A percentile compares a stretch with the other conserved stretches of the same genome.
Conservation (phyloP, 2,113 vertebrate species). For the Pseudorhombus dupliciocellatus region DNA sequence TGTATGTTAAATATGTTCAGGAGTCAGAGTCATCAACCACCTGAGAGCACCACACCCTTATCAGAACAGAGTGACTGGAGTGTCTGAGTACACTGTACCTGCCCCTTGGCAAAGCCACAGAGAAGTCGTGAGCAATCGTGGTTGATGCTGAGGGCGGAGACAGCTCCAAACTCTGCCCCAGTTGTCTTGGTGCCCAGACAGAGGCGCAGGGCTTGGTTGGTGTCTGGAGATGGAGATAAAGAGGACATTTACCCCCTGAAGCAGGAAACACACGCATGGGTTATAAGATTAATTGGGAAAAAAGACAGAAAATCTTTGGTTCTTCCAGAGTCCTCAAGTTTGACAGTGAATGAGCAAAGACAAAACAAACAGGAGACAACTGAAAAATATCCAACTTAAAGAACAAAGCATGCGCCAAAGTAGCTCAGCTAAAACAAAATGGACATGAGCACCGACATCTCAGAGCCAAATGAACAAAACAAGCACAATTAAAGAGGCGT, state of each 20-base stretch:
- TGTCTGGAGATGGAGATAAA: constrained; percentile 79
- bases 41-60: background rate
- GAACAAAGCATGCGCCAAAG: constrained; percentile 41
- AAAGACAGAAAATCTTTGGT: background rate
- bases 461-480: background rate
- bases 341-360: background rate
- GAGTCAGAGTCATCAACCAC: too few species aligned
- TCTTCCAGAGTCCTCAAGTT: background rate
- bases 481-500: constrained; percentile 1
- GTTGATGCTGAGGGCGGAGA: constrained; percentile 97
- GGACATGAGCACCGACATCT: constrained; percentile 1
- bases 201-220: constrained; percentile 94
- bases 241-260: background rate
- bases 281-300: background rate
- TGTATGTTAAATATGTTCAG: too few species aligned
- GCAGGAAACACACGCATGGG: background rate
- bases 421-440: background rate
- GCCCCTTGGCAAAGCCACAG: constrained; percentile 98
- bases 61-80: background rate
- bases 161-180: constrained; percentile 94
- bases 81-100: constrained; percentile 78
- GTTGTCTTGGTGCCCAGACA: constrained; percentile 92
- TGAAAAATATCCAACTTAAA: constrained; percentile 7
- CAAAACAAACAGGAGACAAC: constrained; percentile 15
- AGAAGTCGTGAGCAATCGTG: constrained; percentile 93